Conservation (phyloP, 2,888 invertebrate genomes). For the Aplocera efformata region DNA sequence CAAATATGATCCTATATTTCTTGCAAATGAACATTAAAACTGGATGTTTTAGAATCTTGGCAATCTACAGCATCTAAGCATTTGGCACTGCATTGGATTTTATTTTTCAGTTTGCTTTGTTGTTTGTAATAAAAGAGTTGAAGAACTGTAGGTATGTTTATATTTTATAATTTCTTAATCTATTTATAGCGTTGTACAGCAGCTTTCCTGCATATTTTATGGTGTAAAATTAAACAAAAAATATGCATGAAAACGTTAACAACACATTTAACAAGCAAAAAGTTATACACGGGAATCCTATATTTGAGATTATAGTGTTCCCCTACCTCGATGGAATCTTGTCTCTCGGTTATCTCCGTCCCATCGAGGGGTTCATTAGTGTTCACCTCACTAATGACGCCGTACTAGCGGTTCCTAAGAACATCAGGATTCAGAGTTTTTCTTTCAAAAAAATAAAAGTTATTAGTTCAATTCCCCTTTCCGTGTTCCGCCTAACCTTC, state of each 20-base stretch:
- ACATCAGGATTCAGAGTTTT: slow-evolving; percentile 33
- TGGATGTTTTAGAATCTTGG: slow-evolving; percentile 4
- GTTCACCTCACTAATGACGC: slow-evolving; percentile 67
- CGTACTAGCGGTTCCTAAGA: slow-evolving; percentile 33
- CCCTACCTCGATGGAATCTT: slow-evolving; percentile 40
- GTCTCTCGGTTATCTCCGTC: slow-evolving; percentile 49
- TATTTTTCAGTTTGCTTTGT: background rate
- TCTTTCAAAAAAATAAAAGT: slow-evolving; percentile 32
- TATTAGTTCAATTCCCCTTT: slow-evolving; percentile 27
- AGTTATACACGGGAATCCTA: slow-evolving; percentile 25
- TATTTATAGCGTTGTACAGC: too few relatives aligned
- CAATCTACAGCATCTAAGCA: slow-evolving; percentile 9
- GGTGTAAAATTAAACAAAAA: background rate
- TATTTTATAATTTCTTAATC: too few relatives aligned
- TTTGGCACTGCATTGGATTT: slow-evolving; percentile 8
- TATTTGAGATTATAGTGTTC: slow-evolving; percentile 38
- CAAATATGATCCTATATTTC: slow-evolving; percentile 8
- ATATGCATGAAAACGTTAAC: background rate
- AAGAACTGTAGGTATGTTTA: too few relatives aligned
- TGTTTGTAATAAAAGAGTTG: too few relatives aligned
- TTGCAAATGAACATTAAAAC: background rate
- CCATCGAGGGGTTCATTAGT: slow-evolving; percentile 70
- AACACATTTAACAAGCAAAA: too few relatives aligned
- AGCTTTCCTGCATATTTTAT: too few relatives aligned
- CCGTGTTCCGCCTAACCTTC: slow-evolving; percentile 10